Conservation (phyloP, 2,797 vertebrate species). For the Picus viridis region DNA sequence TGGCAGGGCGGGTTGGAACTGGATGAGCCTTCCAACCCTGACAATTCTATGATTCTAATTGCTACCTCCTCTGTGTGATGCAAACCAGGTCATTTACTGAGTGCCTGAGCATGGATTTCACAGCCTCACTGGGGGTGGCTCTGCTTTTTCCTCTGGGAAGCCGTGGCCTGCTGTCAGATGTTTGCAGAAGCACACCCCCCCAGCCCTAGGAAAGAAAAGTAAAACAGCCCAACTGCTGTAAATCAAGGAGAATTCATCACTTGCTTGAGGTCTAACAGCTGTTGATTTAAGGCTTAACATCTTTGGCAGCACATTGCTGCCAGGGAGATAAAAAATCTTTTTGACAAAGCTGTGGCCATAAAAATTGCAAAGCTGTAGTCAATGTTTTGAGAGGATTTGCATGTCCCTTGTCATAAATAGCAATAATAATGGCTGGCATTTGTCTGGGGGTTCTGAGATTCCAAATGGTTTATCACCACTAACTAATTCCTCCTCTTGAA, state of each 20-base stretch:
- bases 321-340: constrained; percentile 75
- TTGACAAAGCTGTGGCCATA: constrained; percentile 75
- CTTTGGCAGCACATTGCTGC: constrained; percentile 72
- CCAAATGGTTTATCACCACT: constrained; percentile 40
- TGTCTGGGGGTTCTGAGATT: constrained; percentile 19
- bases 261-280: constrained; percentile 79
- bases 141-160: neutral
- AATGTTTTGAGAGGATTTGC: constrained; percentile 73
- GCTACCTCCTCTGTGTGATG: neutral
- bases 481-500: constrained; percentile 67
- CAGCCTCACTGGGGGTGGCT: neutral
- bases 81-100: neutral
- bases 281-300: constrained; percentile 79
- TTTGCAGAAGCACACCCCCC: neutral
- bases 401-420: constrained; percentile 69
- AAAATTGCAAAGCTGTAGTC: constrained; percentile 74
- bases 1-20: too few species aligned
- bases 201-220: constrained; percentile 57
- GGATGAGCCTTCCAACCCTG: too few species aligned
- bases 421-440: constrained; percentile 60
- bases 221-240: constrained; percentile 60
- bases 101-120: neutral
- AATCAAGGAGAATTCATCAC: constrained; percentile 79
- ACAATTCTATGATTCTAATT: too few species aligned
- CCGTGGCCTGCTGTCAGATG: neutral